Conservation (phyloP, 30 jellyfish, hydroid and myxozoan genomes). For the Mastigias papua region DNA sequence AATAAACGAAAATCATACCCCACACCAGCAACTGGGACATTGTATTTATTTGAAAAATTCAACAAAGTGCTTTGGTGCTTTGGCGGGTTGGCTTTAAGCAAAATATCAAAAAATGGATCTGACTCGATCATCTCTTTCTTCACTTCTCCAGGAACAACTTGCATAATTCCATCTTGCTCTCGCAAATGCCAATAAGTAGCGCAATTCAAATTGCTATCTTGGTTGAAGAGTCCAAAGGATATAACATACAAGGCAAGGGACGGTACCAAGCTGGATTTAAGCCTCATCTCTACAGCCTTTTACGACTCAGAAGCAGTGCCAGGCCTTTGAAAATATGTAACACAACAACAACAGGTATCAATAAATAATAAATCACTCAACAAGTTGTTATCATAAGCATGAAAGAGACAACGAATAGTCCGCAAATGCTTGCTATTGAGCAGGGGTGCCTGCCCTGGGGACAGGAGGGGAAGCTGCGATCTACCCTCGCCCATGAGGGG, state of each 20-base stretch:
- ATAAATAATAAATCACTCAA: not conserved
- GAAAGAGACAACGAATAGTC: too few relatives aligned
- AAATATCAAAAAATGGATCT: constrained; percentile 72
- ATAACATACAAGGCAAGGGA: constrained; percentile 49
- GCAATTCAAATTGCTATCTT: constrained; percentile 30
- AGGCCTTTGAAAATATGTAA: not conserved
- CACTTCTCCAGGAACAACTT: constrained; percentile 72
- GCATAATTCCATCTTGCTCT: constrained; percentile 75
- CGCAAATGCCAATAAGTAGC: constrained; percentile 89
- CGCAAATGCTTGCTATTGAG: too few relatives aligned
- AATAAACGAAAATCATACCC: constrained; percentile 25
- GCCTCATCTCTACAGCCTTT: not conserved
- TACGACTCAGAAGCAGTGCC: not conserved
- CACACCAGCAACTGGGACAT: constrained; percentile 57
- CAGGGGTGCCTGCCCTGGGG: too few relatives aligned
- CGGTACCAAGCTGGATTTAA: constrained; percentile 41
- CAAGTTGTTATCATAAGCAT: not conserved
- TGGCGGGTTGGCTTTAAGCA: constrained; percentile 76
- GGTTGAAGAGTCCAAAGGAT: constrained; percentile 62
- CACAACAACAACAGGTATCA: constrained; percentile 31
- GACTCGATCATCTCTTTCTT: constrained; percentile 61
- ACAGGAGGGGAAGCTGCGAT: too few relatives aligned
- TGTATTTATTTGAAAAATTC: constrained; percentile 55
- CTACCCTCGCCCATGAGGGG: too few relatives aligned
- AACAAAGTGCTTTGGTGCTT: constrained; percentile 24